Percentiles rank a stretch among this genome's conserved stretches.
These are phyloP conservation scores for Champsocephalus esox DNA, from an alignment of 2,797 vertebrate species.

Conservation along the genomic window DNA sequence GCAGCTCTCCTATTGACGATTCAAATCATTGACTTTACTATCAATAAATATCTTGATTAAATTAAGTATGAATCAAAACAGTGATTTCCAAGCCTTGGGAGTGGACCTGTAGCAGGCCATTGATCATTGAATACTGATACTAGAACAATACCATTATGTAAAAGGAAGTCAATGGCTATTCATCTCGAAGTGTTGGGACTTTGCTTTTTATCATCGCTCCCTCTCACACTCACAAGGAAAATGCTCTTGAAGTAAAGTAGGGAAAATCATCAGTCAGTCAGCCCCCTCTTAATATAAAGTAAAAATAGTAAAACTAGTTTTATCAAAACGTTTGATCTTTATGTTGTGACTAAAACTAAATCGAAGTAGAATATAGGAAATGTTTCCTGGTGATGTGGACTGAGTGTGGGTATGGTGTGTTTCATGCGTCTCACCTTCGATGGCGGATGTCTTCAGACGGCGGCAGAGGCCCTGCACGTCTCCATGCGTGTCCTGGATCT, in stretches of 20 bases:
- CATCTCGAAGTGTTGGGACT: neutral
- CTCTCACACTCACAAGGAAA: neutral
- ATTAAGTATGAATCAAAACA: neutral
- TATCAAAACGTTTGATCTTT: neutral
- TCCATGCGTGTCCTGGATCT: conserved; percentile 86
- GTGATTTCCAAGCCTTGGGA: neutral
- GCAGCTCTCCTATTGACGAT: neutral
- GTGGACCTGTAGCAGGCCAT: too few relatives aligned
- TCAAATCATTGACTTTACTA: neutral
- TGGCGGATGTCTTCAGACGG: conserved; percentile 92
- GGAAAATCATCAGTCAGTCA: neutral
- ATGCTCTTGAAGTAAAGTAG: neutral
- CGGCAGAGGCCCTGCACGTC: conserved; percentile 91
- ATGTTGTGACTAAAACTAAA: neutral
- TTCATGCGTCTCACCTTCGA: conserved; percentile 88
- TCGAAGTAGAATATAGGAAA: neutral
- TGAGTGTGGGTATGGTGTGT: neutral
- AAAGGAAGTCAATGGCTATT: neutral
- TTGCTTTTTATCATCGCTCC: neutral
- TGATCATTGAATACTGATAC: neutral
- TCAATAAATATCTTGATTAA: conserved; percentile 1
- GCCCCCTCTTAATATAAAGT: neutral
- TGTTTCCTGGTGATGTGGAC: neutral
- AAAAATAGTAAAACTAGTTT: neutral
- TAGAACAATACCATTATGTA: neutral